phyloP scores from a whole-genome alignment of 2,113 vertebrate genomes.

The Bothrops jararaca region DNA sequence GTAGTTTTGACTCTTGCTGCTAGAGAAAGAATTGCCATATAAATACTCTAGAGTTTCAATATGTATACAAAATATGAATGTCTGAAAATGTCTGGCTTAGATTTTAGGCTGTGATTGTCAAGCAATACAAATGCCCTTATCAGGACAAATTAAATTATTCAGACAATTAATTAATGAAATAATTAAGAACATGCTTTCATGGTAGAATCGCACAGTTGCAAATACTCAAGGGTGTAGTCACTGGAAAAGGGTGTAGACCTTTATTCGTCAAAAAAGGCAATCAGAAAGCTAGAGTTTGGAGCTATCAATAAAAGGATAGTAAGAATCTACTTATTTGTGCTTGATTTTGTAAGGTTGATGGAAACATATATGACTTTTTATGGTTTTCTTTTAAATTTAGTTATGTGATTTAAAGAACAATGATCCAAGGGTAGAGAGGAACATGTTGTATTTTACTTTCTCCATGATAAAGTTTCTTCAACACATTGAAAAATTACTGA shows the following conservation, averaged over 20 bases:
- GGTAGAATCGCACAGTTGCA: background rate
- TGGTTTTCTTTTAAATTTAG: background rate
- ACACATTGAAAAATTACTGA: background rate
- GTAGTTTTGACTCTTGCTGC: constrained; percentile 21
- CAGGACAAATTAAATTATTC: background rate
- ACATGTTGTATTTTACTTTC: background rate
- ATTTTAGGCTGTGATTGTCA: background rate
- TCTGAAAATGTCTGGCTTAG: background rate
- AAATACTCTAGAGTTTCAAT: background rate
- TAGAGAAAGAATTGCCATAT: constrained; percentile 8
- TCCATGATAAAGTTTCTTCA: background rate
- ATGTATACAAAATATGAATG: background rate
- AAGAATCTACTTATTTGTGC: background rate
- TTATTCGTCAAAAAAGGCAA: background rate
- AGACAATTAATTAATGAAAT: background rate
- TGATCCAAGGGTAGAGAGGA: background rate
- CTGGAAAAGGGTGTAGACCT: background rate
- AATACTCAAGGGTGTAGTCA: background rate
- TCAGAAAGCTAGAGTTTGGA: background rate
- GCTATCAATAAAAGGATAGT: background rate
- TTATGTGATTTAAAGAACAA: background rate
- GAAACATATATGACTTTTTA: background rate
- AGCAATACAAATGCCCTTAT: background rate
- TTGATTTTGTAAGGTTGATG: background rate
- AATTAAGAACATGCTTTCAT: background rate